A percentile compares a stretch with the other conserved stretches of the same genome.
phyloP scores from a whole-genome alignment of 2,888 invertebrate genomes.

The Lepidocyrtoides sp. region DNA sequence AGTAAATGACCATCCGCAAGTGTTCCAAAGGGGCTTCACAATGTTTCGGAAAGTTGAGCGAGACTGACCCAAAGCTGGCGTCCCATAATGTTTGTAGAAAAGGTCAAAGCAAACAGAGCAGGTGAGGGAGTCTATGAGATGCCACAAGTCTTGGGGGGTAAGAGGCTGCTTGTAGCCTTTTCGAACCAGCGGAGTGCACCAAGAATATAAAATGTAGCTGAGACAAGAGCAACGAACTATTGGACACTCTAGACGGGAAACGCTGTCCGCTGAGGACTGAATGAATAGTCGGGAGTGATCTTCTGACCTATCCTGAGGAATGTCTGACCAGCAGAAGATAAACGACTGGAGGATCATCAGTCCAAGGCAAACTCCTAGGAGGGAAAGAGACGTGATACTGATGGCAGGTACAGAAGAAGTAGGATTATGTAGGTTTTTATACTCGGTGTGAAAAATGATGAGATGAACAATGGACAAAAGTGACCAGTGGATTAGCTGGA shows the following conservation, averaged over 20 bases:
- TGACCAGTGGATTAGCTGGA: constrained; percentile 97
- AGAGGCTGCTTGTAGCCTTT: constrained; percentile 94
- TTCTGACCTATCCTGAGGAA: not conserved
- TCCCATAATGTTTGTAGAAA: constrained; percentile 25
- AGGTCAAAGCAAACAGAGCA: constrained; percentile 9
- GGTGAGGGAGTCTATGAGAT: constrained; percentile 89
- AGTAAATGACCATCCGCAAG: constrained; percentile 87
- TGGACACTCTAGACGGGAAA: constrained; percentile 89
- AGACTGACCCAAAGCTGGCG: constrained; percentile 1
- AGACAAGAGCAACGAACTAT: constrained; percentile 95
- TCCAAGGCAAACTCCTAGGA: constrained; percentile 93
- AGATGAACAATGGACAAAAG: constrained; percentile 91
- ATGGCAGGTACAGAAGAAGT: constrained; percentile 87
- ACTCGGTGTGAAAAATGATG: constrained; percentile 91
- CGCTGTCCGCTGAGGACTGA: constrained; percentile 19
- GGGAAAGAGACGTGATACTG: constrained; percentile 88
- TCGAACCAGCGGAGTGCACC: constrained; percentile 96
- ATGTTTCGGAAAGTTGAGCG: constrained; percentile 85
- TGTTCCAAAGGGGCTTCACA: constrained; percentile 87
- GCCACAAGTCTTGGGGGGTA: constrained; percentile 95
- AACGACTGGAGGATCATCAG: constrained; percentile 91
- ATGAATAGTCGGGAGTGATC: not conserved
- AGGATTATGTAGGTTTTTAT: constrained; percentile 75
- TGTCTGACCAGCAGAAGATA: constrained; percentile 93
- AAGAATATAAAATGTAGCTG: constrained; percentile 94